A percentile compares a stretch with the other conserved stretches of the same genome.
phyloP scores from a whole-genome alignment of 1,140 invertebrate genomes.

The Stegodyphus mimosarum region DNA sequence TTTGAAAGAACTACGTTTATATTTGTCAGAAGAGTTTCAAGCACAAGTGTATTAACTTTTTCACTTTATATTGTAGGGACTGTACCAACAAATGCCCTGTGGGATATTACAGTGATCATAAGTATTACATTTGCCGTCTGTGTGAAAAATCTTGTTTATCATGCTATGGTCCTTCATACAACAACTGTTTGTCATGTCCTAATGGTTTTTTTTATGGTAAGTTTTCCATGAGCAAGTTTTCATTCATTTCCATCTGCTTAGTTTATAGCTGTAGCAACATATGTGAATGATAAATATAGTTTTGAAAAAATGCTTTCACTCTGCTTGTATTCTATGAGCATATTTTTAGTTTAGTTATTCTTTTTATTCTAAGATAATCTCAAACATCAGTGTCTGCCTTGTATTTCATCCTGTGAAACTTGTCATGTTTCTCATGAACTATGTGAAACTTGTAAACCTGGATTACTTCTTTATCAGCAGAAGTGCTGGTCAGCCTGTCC shows the following conservation, averaged over 20 bases:
- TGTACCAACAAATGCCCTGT: conserved; percentile 26
- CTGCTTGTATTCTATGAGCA: not conserved
- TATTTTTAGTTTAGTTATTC: not conserved
- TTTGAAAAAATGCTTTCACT: not conserved
- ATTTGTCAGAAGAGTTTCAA: not conserved
- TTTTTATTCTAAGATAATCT: conserved; percentile 31
- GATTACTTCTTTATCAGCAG: conserved; percentile 80
- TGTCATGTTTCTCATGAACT: conserved; percentile 79
- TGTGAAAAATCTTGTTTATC: conserved; percentile 79
- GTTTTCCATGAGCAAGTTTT: conserved; percentile 76
- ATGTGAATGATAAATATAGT: conserved; percentile 64
- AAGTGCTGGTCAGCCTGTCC: conserved; percentile 82
- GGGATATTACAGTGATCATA: conserved; percentile 67
- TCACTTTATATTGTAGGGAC: conserved; percentile 17
- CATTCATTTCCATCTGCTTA: conserved; percentile 77
- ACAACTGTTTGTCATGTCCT: conserved; percentile 77
- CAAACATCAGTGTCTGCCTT: conserved; percentile 73
- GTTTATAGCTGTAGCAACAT: not conserved
- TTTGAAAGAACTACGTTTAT: not conserved
- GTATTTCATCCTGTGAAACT: conserved; percentile 80
- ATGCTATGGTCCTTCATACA: conserved; percentile 77
- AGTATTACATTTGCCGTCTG: conserved; percentile 74
- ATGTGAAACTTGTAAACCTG: conserved; percentile 80
- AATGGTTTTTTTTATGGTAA: conserved; percentile 76
- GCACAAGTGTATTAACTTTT: not conserved